Evolutionary conservation across 1,140 invertebrate species (phyloP), one percentile per base, ranked within the genome.

Genomic region (Neodiprion pinetum): DNA sequence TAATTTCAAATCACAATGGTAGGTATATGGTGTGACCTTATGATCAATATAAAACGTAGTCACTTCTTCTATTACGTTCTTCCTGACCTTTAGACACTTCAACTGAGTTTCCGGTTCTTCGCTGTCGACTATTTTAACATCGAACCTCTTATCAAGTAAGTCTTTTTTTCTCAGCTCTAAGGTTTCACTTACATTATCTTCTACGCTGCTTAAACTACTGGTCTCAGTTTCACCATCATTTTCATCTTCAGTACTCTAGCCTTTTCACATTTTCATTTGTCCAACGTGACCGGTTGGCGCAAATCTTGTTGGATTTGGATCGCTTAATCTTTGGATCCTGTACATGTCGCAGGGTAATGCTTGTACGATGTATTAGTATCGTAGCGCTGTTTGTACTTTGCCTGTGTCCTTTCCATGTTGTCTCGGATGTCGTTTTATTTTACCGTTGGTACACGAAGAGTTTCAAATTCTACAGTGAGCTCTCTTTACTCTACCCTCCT

Each of bases 231-330:
- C 49, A 61, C 9, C 21, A n/a, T 71, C 68, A 10, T 10, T 66
- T 28, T 65, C 48, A n/a, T 23, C 28, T 40, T 3, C 5, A 40
- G 28, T 40, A 40, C 28, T 40, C 28, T 40, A 5, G 5, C 28
- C 28, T 40, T 40, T 40, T 5, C 28, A 40, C n/a, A 49, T 70
- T 50, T 14, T 61, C 14, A 47, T 17, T 0, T 70, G 28, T 28
- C 75, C 74, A 9, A 75, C 74, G 40, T 79, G 76, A 9, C 74
- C 72, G 10, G 73, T 79, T 47, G 72, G 71, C 1, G 0, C 17
- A 74, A 67, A 28, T 1, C 7, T n/a, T 67, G 28, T 14, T 12
- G n/a, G 23, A 9, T 14, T 10, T n/a, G 10, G 17, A 5, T 49
- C 40, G 21, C 67, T 1, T 53, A 78, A 67, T 7, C 49, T 47